Evolutionary conservation across 2,797 vertebrate genomes (phyloP), one percentile per base, ranked within the genome.

Genomic region (Anas georgica): DNA sequence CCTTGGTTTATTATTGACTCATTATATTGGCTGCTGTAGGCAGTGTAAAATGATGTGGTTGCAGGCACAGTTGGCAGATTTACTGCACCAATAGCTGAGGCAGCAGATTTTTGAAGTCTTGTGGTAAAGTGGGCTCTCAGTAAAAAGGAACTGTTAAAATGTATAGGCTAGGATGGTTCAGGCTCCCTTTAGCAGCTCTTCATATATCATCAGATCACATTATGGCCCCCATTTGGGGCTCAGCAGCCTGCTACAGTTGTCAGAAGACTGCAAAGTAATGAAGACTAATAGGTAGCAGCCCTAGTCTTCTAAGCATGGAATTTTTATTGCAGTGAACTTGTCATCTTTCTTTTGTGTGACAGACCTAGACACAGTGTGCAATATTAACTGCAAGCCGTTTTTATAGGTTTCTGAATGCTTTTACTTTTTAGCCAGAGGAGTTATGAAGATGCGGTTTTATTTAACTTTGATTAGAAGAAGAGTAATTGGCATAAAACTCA

Each of bases 191-290:
- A 98, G 98, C 98, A 98, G 98, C 98, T 98, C 98, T 98, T 98
- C 98, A 98, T 98, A 98, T 98, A 98, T 98, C 98, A 98, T 98
- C 98, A 98, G 98, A 98, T 98, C 98, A 98, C 98, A 98, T 98
- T 98, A 98, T 98, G 98, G 98, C 98, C 98, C 98, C 98, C 98
- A 98, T 98, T 98, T 98, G 98, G 98, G 98, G 98, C 98, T 98
- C 98, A 98, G 98, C 98, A 98, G 98, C 98, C 98, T 98, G 98
- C 98, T 98, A 97, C 98, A 98, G 98, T 98, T 98, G 98, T 98
- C 98, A 98, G 96, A 98, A 98, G 98, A 98, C 98, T 98, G 98
- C 98, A 98, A 98, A 98, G 98, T 98, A 98, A 98, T 98, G 98
- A 98, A 98, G 98, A 98, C 98, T 98, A 98, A 98, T 98, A 98